phyloP scores from a whole-genome alignment of 2,888 invertebrate genomes.

The Acanthosepion esculentum region DNA sequence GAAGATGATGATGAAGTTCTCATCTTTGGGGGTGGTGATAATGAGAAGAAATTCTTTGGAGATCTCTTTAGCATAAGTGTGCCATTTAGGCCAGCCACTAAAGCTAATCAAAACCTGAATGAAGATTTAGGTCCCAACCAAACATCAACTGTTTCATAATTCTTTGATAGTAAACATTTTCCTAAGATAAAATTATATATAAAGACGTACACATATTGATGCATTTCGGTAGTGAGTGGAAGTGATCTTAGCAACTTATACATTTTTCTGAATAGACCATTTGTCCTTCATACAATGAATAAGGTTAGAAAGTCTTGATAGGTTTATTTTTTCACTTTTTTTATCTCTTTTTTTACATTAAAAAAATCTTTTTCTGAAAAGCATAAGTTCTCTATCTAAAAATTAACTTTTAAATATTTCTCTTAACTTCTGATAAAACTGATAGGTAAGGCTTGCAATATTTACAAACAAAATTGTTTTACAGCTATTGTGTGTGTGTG shows the following conservation, averaged over 20 bases:
- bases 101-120: not conserved
- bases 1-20: constrained; percentile 71
- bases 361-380: not conserved
- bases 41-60: constrained; percentile 71
- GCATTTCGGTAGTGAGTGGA: not conserved
- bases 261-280: not conserved
- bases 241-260: not conserved
- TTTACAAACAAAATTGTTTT: not conserved
- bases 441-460: not conserved
- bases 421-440: too few species aligned
- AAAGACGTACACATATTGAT: too few species aligned
- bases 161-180: not conserved
- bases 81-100: constrained; percentile 61
- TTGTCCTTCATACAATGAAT: not conserved
- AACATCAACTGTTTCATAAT: not conserved
- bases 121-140: not conserved
- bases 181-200: too few species aligned
- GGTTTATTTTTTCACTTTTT: not conserved
- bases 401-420: not conserved
- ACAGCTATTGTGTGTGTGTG: too few species aligned
- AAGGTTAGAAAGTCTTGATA: not conserved
- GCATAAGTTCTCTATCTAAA: not conserved
- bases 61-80: constrained; percentile 69
- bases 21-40: constrained; percentile 74
- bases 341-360: not conserved